Conservation (phyloP, 2,888 invertebrate species). For the Oscheius sp. region DNA sequence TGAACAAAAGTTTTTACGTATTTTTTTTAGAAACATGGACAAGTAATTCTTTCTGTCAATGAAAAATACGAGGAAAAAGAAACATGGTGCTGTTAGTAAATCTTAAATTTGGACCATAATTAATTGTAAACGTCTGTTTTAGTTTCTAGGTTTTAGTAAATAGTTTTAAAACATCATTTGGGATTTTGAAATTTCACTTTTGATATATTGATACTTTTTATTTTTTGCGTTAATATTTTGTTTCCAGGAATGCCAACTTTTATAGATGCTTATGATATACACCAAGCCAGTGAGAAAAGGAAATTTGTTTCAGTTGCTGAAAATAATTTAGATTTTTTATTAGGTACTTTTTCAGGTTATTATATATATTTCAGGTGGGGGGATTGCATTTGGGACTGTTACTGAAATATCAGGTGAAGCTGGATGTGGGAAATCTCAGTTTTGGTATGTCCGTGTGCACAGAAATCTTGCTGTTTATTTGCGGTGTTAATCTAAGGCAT, state of each 20-base stretch:
- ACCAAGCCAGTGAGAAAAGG: too few species aligned
- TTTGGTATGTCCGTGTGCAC: too few species aligned
- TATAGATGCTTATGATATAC: too few species aligned
- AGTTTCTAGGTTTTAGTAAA: too few species aligned
- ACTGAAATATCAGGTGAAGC: constrained; percentile 29
- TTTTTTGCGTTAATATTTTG: neutral
- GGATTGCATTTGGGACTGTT: constrained; percentile 12
- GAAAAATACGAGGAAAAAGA: too few species aligned
- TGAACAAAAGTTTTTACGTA: constrained; percentile 51
- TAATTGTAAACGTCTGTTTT: too few species aligned
- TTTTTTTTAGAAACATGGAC: constrained; percentile 48
- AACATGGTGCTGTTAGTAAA: too few species aligned
- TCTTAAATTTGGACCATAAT: too few species aligned
- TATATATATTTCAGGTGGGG: constrained; percentile 21
- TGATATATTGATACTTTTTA: neutral
- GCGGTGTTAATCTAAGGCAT: neutral
- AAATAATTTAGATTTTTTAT: neutral
- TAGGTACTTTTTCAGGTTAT: neutral
- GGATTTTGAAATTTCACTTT: too few species aligned
- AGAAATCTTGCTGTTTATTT: neutral
- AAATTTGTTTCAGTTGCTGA: too few species aligned
- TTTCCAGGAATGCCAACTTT: too few species aligned
- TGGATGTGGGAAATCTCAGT: constrained; percentile 28
- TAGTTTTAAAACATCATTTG: too few species aligned
- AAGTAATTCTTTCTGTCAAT: constrained; percentile 63